A percentile compares a stretch with the other conserved stretches of the same genome.
Evolutionary conservation across 1,140 invertebrate genomes (phyloP).

Genomic region (Pseudomyrmex flavicornis): DNA sequence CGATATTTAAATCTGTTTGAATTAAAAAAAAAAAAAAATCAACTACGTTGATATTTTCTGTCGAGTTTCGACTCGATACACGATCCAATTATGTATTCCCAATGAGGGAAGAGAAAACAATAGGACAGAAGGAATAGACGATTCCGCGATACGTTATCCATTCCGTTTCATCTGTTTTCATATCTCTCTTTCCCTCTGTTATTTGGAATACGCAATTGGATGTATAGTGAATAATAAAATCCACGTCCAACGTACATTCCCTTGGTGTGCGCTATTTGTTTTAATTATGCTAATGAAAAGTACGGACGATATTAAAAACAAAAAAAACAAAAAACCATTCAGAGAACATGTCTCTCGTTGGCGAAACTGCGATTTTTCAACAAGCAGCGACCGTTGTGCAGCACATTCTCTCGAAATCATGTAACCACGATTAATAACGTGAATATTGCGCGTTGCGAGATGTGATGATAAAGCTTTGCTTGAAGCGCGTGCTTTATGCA

Average conservation of each 20-base stretch:
- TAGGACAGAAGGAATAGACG: not conserved
- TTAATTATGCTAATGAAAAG: no score
- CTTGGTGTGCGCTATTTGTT: no score
- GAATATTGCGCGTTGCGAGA: conserved; percentile 7
- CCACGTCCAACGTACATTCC: no score
- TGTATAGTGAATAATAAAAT: not conserved
- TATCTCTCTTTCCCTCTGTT: not conserved
- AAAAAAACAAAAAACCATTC: not conserved
- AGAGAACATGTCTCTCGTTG: not conserved
- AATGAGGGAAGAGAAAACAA: not conserved
- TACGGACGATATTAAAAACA: no score
- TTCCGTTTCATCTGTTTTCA: not conserved
- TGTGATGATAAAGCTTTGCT: conserved; percentile 27
- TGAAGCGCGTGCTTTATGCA: conserved; percentile 14
- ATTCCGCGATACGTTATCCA: not conserved
- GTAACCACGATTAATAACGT: not conserved
- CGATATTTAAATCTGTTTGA: no score
- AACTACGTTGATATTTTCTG: no score
- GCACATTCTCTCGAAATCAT: not conserved
- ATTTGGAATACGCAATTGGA: conserved; percentile 7
- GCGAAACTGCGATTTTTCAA: not conserved
- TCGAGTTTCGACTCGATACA: no score
- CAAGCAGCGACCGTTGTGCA: not conserved
- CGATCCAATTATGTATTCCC: not conserved
- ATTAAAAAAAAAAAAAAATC: no score